Evolutionary conservation across 2,888 invertebrate species (phyloP), one percentile per base, ranked within the genome.

Genomic region (Apamea crenata): DNA sequence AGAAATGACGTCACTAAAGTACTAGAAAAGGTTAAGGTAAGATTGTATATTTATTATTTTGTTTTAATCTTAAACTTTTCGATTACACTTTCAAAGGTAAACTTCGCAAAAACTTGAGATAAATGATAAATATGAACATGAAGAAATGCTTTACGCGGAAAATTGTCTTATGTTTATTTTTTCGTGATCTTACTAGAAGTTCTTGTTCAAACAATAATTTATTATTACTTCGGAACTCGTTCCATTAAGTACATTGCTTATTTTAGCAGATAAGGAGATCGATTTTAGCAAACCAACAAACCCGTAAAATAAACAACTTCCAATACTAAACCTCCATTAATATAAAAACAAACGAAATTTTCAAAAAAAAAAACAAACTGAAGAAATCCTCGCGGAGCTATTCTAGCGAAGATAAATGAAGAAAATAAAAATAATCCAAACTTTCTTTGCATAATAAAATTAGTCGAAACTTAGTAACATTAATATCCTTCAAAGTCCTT

Each of bases 1-100:
- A 95, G 94, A 40, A 94, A 96, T 21, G 97, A 98, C 74, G 96
- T 97, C 44, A 92, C 95, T 2, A 96, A 94, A 88, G 94, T 98
- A 68, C 83, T 96, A 21, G 91, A 96, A 32, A 97, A 97, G 91
- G 91, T 95, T 36, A 89, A 91, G 91, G 96, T 95, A 89, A 87
- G 59, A 12, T 61, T n/a, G n/a, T 36, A 70, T 16, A 1, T 53
- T 53, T 36, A 53, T n/a, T 21, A 36, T n/a, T n/a, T n/a, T 59
- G 36, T 36, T n/a, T 36, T 53, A 10, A n/a, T 70, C 10, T 56
- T 5, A 70, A 70, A 70, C 2, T 36, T 70, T 18, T 36, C 32
- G 25, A 32, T 53, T 25, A 53, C 36, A 56, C 32, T 56, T 36
- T n/a, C 32, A 36, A 5, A 6, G 12, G 8, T 18, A 36, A 71